These are phyloP conservation scores for Urocitellus parryii DNA, from an alignment of 2,113 vertebrate species.

Conservation along the genomic window DNA sequence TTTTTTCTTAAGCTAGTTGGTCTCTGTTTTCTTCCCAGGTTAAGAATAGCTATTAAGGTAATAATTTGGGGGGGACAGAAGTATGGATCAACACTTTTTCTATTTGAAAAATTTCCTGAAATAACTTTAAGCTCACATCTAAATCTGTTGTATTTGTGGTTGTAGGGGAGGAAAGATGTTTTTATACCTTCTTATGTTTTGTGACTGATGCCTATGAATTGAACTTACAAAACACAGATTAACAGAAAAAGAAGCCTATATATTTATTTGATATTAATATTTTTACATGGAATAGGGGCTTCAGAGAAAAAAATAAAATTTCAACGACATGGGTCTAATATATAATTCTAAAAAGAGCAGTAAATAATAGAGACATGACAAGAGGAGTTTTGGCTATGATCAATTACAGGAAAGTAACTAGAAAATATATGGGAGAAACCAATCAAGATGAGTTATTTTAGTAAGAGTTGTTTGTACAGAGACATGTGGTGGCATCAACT, in stretches of 20 bases:
- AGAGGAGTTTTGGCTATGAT: background rate
- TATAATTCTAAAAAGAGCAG: background rate
- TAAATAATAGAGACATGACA: background rate
- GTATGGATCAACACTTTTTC: background rate
- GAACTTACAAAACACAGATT: background rate
- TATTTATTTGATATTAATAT: slow-evolving; percentile 18
- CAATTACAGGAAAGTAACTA: background rate
- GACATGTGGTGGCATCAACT: background rate
- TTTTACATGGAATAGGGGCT: background rate
- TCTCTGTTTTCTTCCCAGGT: slow-evolving; percentile 37
- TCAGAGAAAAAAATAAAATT: background rate
- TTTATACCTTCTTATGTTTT: background rate
- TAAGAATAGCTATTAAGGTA: slow-evolving; percentile 6
- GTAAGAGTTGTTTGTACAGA: background rate
- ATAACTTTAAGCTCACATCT: background rate
- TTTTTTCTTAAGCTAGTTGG: background rate
- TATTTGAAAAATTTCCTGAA: slow-evolving; percentile 27
- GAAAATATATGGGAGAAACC: background rate
- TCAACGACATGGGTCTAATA: background rate
- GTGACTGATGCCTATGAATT: background rate
- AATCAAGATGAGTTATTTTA: background rate
- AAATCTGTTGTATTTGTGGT: background rate
- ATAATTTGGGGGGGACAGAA: background rate
- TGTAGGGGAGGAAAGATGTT: background rate
- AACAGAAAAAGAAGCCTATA: background rate